Conservation (phyloP, 2,113 vertebrate genomes). For the Heloderma charlesbogerti region DNA sequence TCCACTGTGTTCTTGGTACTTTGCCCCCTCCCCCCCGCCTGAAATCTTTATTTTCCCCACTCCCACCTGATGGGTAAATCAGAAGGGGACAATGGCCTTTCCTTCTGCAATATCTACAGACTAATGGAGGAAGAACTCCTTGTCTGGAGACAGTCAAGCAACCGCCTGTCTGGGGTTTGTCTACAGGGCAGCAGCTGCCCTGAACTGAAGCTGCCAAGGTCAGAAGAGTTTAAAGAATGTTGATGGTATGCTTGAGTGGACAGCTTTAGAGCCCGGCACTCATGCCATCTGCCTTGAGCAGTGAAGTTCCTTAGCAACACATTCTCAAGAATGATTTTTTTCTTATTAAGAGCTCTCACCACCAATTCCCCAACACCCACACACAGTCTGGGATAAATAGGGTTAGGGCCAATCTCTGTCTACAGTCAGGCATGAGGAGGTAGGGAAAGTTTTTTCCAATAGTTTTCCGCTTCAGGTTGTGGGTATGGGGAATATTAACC, state of each 20-base stretch:
- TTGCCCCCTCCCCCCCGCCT: neutral
- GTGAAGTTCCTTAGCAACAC: conserved; percentile 81
- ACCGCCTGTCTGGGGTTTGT: conserved; percentile 40
- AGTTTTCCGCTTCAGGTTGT: neutral
- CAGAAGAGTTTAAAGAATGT: conserved; percentile 83
- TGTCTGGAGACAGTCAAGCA: conserved; percentile 37
- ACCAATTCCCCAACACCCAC: neutral
- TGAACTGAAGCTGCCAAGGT: conserved; percentile 13
- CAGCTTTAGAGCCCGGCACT: conserved; percentile 75
- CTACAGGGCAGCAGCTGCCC: conserved; percentile 52
- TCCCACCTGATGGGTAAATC: conserved; percentile 5
- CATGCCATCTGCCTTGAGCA: conserved; percentile 78
- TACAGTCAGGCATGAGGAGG: conserved; percentile 9
- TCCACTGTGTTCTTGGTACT: neutral
- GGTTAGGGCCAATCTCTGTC: conserved; percentile 30
- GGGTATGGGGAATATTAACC: no score
- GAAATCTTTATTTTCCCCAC: neutral
- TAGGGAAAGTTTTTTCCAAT: conserved; percentile 53
- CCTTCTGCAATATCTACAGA: conserved; percentile 1
- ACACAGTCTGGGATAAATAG: conserved; percentile 63
- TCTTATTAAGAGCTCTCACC: conserved; percentile 72
- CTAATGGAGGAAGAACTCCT: neutral
- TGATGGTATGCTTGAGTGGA: conserved; percentile 82
- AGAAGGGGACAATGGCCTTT: neutral
- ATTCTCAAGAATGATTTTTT: conserved; percentile 75